These are phyloP conservation scores for Microcebus lehilahytsara DNA, from an alignment of 2,113 vertebrate genomes.

Conservation along the genomic window DNA sequence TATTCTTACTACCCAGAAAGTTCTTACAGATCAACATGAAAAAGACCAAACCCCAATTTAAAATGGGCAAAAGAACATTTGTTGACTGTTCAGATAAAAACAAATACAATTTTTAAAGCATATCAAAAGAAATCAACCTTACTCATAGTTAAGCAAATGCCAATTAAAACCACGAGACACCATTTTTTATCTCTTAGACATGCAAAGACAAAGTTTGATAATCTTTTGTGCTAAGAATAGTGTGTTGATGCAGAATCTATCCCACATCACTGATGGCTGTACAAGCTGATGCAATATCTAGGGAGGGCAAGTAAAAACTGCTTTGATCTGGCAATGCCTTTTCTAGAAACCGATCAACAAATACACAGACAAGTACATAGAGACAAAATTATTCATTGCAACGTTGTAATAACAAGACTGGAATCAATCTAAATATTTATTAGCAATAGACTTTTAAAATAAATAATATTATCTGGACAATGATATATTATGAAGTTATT, in stretches of 20 bases:
- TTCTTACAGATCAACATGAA: background rate
- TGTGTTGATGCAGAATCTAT: background rate
- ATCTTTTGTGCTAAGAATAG: background rate
- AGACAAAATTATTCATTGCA: background rate
- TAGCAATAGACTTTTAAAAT: background rate
- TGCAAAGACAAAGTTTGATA: background rate
- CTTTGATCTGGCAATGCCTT: background rate
- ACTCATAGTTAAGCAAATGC: background rate
- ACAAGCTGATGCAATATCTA: background rate
- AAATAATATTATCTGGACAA: background rate
- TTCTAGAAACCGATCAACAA: background rate
- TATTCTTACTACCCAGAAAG: background rate
- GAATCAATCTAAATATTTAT: constrained; percentile 7
- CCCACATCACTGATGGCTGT: background rate
- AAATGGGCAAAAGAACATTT: background rate
- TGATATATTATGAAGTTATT: background rate
- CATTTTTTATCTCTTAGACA: background rate
- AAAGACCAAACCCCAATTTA: background rate
- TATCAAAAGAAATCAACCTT: background rate
- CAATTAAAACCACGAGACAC: background rate
- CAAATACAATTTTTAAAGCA: background rate
- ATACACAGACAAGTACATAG: background rate
- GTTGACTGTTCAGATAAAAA: background rate
- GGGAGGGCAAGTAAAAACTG: background rate
- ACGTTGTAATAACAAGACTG: background rate